A percentile compares a stretch with the other conserved stretches of the same genome.
phyloP scores from a whole-genome alignment of 1,140 invertebrate species.

The Cotesia typhae region DNA sequence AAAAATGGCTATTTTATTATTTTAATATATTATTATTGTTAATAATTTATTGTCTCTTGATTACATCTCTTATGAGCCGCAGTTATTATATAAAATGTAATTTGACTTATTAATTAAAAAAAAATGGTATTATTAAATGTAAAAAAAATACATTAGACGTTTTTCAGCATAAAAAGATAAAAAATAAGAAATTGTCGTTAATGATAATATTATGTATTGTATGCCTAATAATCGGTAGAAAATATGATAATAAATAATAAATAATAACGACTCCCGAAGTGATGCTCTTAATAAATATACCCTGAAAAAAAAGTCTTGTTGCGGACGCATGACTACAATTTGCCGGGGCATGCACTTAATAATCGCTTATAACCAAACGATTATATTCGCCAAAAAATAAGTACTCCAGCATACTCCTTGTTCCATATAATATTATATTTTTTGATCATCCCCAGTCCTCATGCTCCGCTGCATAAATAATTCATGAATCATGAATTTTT shows the following conservation, averaged over 20 bases:
- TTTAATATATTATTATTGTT: too few relatives aligned
- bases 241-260: too few relatives aligned
- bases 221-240: background rate
- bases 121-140: too few relatives aligned
- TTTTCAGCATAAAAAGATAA: too few relatives aligned
- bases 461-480: background rate
- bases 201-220: background rate
- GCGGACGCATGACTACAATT: slow-evolving; percentile 27
- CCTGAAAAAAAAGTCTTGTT: background rate
- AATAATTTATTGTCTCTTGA: too few relatives aligned
- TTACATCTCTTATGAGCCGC: too few relatives aligned
- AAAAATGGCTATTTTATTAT: too few relatives aligned
- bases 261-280: slow-evolving; percentile 6
- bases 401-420: background rate
- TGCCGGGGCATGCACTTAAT: slow-evolving; percentile 34
- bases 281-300: background rate
- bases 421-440: background rate
- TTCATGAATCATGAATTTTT: slow-evolving; percentile 25
- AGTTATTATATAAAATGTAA: too few relatives aligned
- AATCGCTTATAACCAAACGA: slow-evolving; percentile 15
- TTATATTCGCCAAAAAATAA: slow-evolving; percentile 13
- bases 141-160: too few relatives aligned
- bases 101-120: too few relatives aligned
- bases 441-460: background rate
- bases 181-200: background rate